Conservation (phyloP, 2,797 vertebrate genomes). For the Eulemur mongoz region DNA sequence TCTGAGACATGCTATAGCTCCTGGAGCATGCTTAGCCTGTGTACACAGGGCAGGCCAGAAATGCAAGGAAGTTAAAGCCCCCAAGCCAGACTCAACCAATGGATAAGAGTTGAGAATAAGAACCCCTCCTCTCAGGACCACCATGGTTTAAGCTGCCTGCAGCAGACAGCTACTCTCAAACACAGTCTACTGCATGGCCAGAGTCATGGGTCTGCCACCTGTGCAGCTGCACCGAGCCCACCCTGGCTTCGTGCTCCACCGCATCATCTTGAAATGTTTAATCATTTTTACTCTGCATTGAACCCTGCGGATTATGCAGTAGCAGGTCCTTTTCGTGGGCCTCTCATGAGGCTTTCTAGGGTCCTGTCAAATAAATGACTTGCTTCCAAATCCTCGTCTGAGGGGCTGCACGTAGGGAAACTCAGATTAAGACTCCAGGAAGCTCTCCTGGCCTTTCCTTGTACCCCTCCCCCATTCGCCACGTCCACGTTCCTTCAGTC, state of each 20-base stretch:
- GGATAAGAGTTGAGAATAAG: neutral
- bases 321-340: accelerated
- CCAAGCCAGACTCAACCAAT: accelerated
- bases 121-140: neutral
- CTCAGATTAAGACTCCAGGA: neutral
- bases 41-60: neutral
- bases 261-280: neutral
- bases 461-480: accelerated
- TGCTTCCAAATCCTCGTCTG: neutral
- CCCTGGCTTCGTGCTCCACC: neutral
- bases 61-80: neutral
- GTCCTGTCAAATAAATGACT: neutral
- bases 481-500: neutral
- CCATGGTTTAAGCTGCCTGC: neutral
- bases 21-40: neutral
- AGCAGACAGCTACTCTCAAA: neutral
- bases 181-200: accelerated
- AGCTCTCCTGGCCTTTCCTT: accelerated
- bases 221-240: accelerated
- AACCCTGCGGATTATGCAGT: neutral
- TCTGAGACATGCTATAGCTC: too few species aligned
- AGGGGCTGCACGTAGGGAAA: neutral
- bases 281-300: neutral
- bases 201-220: neutral
- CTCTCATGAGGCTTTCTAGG: accelerated